phyloP scores from a whole-genome alignment of 2,888 invertebrate genomes.

The Melipona beecheii region DNA sequence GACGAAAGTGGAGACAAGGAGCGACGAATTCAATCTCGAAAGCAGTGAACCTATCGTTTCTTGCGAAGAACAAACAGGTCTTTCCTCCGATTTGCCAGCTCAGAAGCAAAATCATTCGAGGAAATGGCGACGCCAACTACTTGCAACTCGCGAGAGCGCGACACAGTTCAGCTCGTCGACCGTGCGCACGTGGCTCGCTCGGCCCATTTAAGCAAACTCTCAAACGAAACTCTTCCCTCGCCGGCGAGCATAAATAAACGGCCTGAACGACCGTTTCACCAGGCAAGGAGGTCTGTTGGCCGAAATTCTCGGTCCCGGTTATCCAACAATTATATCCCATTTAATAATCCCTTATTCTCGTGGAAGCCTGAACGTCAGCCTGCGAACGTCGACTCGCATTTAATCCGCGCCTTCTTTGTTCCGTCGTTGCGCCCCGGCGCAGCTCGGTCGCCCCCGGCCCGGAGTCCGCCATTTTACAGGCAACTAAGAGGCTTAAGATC shows the following conservation, averaged over 20 bases:
- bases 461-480: conserved; percentile 57
- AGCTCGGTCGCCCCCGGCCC: conserved; percentile 7
- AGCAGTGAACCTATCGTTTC: background rate
- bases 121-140: background rate
- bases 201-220: conserved; percentile 7
- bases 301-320: conserved; percentile 29
- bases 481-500: conserved; percentile 72
- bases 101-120: background rate
- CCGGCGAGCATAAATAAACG: conserved; percentile 34
- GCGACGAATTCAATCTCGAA: background rate
- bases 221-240: background rate
- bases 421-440: background rate
- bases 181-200: background rate
- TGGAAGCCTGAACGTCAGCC: conserved; percentile 31
- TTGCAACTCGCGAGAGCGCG: background rate
- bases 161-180: conserved; percentile 37
- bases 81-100: background rate
- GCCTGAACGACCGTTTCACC: background rate
- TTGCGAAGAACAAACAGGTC: background rate
- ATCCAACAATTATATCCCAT: conserved; percentile 60
- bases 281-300: background rate
- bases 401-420: conserved; percentile 67
- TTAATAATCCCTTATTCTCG: conserved; percentile 60
- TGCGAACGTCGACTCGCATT: conserved; percentile 40
- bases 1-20: background rate